A percentile compares a stretch with the other conserved stretches of the same genome.
These are phyloP conservation scores for Proctacanthus coquilletti DNA, from an alignment of 1,140 invertebrate genomes.

Conservation along the genomic window DNA sequence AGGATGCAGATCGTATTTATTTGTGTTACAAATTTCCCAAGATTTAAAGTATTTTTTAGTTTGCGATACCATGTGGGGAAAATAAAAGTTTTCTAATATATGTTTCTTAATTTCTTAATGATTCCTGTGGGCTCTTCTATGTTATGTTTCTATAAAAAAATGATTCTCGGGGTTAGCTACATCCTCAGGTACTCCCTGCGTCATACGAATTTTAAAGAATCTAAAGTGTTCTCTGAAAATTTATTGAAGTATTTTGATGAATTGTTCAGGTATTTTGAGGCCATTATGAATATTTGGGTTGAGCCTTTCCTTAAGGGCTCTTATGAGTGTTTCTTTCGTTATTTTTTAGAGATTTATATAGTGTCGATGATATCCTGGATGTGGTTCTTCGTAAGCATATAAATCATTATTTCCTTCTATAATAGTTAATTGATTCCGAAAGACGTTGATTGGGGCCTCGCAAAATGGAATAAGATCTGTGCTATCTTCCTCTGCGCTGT, in stretches of 20 bases:
- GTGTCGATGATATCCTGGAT: slow-evolving; percentile 1
- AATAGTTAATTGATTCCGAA: slow-evolving; percentile 4
- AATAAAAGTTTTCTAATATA: slow-evolving; percentile 6
- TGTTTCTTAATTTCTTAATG: slow-evolving; percentile 4
- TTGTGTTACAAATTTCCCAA: slow-evolving; percentile 5
- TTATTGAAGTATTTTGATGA: slow-evolving; percentile 2
- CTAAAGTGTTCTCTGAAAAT: slow-evolving; percentile 5
- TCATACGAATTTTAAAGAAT: slow-evolving; percentile 7
- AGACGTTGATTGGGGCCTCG: slow-evolving; percentile 5
- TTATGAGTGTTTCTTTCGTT: background rate
- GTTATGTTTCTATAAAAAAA: slow-evolving; percentile 5
- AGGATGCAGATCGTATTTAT: slow-evolving; percentile 7
- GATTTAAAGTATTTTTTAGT: too few species aligned
- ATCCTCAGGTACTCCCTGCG: slow-evolving; percentile 6
- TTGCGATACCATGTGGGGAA: slow-evolving; percentile 5
- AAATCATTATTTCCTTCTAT: background rate
- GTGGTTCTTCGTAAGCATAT: slow-evolving; percentile 1
- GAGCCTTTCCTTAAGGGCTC: slow-evolving; percentile 3
- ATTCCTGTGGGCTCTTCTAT: slow-evolving; percentile 7
- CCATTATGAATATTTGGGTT: slow-evolving; percentile 6
- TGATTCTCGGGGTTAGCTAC: slow-evolving; percentile 1
- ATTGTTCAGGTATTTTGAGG: slow-evolving; percentile 5
- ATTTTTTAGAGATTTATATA: background rate
- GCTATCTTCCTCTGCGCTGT: background rate
- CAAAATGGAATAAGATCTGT: slow-evolving; percentile 3